These are phyloP conservation scores for Apteryx owenii DNA, from an alignment of 2,113 vertebrate genomes.

Conservation along the genomic window DNA sequence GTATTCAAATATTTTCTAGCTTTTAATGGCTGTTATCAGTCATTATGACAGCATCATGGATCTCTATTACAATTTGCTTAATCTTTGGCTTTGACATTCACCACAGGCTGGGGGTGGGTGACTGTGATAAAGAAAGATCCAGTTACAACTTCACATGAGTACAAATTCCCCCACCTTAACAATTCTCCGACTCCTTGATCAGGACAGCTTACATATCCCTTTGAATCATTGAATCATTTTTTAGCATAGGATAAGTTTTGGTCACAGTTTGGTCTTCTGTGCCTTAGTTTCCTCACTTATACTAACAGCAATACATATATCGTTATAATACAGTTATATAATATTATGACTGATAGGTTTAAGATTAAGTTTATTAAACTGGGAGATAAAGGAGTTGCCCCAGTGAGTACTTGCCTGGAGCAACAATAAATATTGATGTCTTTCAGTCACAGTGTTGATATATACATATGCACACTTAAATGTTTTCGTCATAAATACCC, in stretches of 20 bases:
- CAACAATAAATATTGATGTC: conserved; percentile 4
- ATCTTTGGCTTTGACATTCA: background rate
- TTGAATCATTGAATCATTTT: background rate
- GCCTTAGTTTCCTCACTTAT: background rate
- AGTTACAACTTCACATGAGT: background rate
- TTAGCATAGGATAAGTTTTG: background rate
- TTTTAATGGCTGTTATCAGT: background rate
- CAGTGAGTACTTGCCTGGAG: background rate
- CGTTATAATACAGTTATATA: background rate
- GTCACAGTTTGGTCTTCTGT: background rate
- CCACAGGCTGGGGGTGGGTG: background rate
- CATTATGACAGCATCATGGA: background rate
- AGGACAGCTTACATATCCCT: background rate
- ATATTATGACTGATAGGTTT: background rate
- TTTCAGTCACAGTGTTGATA: background rate
- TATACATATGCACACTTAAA: background rate
- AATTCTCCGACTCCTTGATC: background rate
- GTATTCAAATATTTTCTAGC: background rate
- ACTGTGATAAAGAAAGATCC: background rate
- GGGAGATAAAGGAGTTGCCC: background rate
- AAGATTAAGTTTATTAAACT: conserved; percentile 37
- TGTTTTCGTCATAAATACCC: conserved; percentile 31
- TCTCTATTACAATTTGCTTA: background rate
- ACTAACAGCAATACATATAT: background rate
- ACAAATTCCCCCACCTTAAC: background rate